Conservation (phyloP, 2,888 invertebrate species). For the Agrypnus murinus region DNA sequence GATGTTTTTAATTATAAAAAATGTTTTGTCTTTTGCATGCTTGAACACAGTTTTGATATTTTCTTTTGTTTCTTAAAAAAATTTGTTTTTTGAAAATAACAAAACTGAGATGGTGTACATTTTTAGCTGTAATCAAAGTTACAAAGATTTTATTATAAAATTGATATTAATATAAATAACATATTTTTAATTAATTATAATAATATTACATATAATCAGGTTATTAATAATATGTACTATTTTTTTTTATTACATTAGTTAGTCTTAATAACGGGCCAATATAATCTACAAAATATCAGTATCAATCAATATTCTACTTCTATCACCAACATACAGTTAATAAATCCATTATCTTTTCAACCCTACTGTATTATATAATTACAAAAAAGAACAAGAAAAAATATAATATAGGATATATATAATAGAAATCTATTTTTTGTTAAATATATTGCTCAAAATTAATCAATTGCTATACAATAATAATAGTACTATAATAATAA, state of each 20-base stretch:
- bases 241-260: conserved; percentile 19
- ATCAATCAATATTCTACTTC: conserved; percentile 32
- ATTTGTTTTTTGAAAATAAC: no score
- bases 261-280: conserved; percentile 22
- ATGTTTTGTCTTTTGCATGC: no score
- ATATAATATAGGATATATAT: no score
- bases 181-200: conserved; percentile 26
- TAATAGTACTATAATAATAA: conserved; percentile 9
- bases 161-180: conserved; percentile 20
- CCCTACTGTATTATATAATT: conserved; percentile 2
- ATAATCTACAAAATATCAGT: conserved; percentile 32
- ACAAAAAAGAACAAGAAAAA: conserved; percentile 34
- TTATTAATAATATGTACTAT: conserved; percentile 24
- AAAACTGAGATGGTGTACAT: no score
- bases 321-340: conserved; percentile 36
- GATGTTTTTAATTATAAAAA: no score
- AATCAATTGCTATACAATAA: conserved; percentile 35
- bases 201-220: neutral
- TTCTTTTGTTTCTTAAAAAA: no score
- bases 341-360: conserved; percentile 3
- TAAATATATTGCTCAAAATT: conserved; percentile 39
- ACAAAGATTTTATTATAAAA: conserved; percentile 20
- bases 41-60: no score
- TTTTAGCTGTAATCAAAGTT: no score
- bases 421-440: conserved; percentile 13